Evolutionary conservation across 2,888 invertebrate genomes (phyloP).

Genomic region (Zonitis immaculata): DNA sequence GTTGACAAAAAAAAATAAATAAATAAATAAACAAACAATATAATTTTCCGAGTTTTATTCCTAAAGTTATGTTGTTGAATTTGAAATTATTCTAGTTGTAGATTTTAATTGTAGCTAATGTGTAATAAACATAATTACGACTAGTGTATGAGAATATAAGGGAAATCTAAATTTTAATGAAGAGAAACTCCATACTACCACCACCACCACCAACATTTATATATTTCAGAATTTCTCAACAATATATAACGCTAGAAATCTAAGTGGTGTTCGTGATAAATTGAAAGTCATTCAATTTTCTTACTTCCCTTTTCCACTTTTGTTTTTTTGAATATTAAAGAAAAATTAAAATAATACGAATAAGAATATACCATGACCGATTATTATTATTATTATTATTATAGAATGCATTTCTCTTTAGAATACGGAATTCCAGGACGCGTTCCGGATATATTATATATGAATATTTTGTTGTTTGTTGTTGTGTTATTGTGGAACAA

Average conservation of each 20-base stretch:
- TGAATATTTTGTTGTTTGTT: slow-evolving; percentile 20
- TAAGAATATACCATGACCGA: slow-evolving; percentile 26
- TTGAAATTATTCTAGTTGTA: not conserved
- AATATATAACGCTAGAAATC: slow-evolving; percentile 11
- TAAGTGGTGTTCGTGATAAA: not conserved
- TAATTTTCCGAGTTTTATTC: too few species aligned
- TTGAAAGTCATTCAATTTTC: not conserved
- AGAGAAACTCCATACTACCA: slow-evolving; percentile 15
- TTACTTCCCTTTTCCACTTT: too few species aligned
- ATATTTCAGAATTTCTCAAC: slow-evolving; percentile 27
- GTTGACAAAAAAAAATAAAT: too few species aligned
- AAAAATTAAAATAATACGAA: too few species aligned
- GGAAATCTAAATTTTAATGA: slow-evolving; percentile 41
- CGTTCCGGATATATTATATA: slow-evolving; percentile 23
- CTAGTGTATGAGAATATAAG: slow-evolving; percentile 28
- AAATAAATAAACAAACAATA: too few species aligned
- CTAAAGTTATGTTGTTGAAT: not conserved
- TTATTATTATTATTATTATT: too few species aligned
- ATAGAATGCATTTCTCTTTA: slow-evolving; percentile 26
- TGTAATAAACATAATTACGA: slow-evolving; percentile 26
- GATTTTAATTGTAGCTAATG: slow-evolving; percentile 27
- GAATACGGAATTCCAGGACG: slow-evolving; percentile 27
- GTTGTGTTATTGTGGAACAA: slow-evolving; percentile 17
- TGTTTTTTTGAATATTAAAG: too few species aligned
- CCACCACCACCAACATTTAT: slow-evolving; percentile 15